These are phyloP conservation scores for Apocrypta bakeri DNA, from an alignment of 1,140 invertebrate species.

Conservation along the genomic window DNA sequence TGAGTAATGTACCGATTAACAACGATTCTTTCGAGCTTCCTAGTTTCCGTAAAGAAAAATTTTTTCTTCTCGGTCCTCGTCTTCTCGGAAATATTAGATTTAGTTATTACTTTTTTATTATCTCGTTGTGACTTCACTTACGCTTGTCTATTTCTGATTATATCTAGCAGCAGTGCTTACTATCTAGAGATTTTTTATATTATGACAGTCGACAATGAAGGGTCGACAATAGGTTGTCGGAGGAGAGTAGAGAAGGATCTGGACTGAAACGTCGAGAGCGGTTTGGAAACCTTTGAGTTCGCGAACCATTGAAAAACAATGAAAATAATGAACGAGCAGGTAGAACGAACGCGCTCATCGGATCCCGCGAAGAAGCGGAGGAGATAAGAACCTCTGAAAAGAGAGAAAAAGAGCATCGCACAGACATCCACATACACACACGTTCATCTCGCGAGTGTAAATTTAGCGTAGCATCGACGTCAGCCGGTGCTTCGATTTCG, in stretches of 20 bases:
- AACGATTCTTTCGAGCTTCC: background rate
- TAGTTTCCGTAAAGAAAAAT: too few relatives aligned
- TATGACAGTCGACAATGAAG: too few relatives aligned
- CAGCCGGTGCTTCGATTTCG: slow-evolving; percentile 30
- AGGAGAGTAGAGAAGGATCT: too few relatives aligned
- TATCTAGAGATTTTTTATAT: too few relatives aligned
- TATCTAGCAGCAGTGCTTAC: too few relatives aligned
- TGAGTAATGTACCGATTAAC: background rate
- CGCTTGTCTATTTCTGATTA: background rate
- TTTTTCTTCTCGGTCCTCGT: too few relatives aligned
- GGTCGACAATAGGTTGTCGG: too few relatives aligned
- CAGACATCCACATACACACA: background rate
- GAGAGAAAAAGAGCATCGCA: background rate
- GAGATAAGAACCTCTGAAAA: background rate
- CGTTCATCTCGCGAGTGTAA: slow-evolving; percentile 11
- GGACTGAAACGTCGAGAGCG: too few relatives aligned
- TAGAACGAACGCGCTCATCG: background rate
- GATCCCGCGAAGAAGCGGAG: background rate
- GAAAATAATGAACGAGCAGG: background rate
- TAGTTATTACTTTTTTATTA: background rate
- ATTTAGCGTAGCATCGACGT: slow-evolving; percentile 40
- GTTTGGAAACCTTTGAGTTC: too few relatives aligned
- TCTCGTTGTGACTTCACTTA: background rate
- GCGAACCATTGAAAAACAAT: too few relatives aligned
- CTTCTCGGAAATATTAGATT: background rate